Evolutionary conservation across 2,888 invertebrate species (phyloP).

Genomic region (Adineta ricciae): DNA sequence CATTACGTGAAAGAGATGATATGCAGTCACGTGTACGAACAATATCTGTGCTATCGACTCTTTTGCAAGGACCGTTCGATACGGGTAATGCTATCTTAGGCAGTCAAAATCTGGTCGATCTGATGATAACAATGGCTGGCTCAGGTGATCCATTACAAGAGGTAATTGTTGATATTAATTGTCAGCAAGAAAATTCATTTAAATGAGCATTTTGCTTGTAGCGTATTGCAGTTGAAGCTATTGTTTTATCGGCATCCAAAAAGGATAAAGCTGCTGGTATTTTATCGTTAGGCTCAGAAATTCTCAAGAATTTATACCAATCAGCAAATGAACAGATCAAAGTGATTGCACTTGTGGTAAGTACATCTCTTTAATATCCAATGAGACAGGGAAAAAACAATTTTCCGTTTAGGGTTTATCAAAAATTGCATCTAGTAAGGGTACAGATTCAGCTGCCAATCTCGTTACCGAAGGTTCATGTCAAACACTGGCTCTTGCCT

Average conservation of each 20-base stretch:
- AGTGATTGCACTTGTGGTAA: constrained; percentile 57
- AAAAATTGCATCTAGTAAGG: constrained; percentile 69
- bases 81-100: constrained; percentile 66
- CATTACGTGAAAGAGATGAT: constrained; percentile 11
- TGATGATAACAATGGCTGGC: constrained; percentile 91
- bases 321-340: constrained; percentile 78
- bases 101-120: constrained; percentile 70
- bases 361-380: constrained; percentile 35
- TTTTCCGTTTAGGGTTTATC: constrained; percentile 63
- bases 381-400: not conserved
- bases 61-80: constrained; percentile 68
- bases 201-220: constrained; percentile 45
- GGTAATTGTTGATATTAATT: constrained; percentile 39
- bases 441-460: constrained; percentile 83
- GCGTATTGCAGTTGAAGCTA: constrained; percentile 86
- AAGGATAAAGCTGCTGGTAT: constrained; percentile 87
- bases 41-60: not conserved
- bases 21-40: constrained; percentile 14
- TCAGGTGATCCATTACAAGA: constrained; percentile 73
- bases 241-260: constrained; percentile 89
- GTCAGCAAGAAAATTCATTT: too few species aligned
- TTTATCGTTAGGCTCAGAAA: constrained; percentile 74
- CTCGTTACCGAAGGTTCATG: constrained; percentile 92
- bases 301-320: constrained; percentile 81
- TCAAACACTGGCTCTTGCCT: constrained; percentile 79